These are phyloP conservation scores for Drosophila ambigua DNA, from an alignment of 1,140 invertebrate species.

Conservation along the genomic window DNA sequence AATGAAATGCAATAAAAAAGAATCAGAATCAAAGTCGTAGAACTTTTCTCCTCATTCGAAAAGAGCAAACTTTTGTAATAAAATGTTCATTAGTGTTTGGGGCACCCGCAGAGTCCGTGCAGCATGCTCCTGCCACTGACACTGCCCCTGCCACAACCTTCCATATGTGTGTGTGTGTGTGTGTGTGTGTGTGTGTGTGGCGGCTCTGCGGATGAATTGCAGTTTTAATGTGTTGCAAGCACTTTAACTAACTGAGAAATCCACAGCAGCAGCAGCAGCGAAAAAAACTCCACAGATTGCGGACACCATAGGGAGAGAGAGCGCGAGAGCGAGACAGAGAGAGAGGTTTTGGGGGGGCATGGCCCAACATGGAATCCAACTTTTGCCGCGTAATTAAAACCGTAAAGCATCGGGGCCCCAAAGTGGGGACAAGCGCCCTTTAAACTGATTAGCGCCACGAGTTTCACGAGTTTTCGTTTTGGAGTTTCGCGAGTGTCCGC, in stretches of 20 bases:
- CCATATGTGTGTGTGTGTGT: neutral
- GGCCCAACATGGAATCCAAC: slow-evolving; percentile 52
- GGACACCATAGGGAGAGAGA: neutral
- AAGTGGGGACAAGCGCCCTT: slow-evolving; percentile 74
- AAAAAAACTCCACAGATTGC: slow-evolving; percentile 49
- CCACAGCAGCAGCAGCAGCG: slow-evolving; percentile 27
- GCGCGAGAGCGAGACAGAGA: neutral
- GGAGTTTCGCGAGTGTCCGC: slow-evolving; percentile 39
- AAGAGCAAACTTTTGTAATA: slow-evolving; percentile 73
- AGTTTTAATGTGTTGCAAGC: slow-evolving; percentile 79
- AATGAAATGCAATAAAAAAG: slow-evolving; percentile 67
- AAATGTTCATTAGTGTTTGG: slow-evolving; percentile 77
- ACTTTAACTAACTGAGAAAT: slow-evolving; percentile 75
- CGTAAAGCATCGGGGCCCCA: slow-evolving; percentile 66
- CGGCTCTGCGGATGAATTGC: slow-evolving; percentile 67
- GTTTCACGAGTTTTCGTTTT: slow-evolving; percentile 26
- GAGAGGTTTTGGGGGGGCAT: neutral
- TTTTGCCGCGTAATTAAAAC: slow-evolving; percentile 81
- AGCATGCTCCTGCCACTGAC: slow-evolving; percentile 3
- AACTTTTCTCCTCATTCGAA: slow-evolving; percentile 42
- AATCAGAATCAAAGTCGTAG: slow-evolving; percentile 23
- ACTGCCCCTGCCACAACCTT: neutral
- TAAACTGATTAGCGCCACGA: slow-evolving; percentile 76
- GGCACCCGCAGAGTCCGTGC: slow-evolving; percentile 62
- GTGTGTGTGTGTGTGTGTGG: slow-evolving; percentile 47